phyloP scores from a whole-genome alignment of 2,797 vertebrate species.

The Diglossa cyanea region DNA sequence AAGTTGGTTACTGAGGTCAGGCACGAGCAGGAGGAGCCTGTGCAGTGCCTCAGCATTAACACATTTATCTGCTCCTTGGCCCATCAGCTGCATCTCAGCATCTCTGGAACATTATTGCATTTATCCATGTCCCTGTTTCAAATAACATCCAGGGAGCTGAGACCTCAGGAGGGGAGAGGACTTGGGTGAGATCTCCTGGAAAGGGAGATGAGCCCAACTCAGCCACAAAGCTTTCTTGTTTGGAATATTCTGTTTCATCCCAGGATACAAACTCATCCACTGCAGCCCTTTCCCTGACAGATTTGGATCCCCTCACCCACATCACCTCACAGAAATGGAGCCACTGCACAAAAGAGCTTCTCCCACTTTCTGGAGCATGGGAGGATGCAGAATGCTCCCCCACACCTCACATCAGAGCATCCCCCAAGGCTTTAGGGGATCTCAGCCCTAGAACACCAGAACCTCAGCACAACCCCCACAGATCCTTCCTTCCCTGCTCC shows the following conservation, averaged over 20 bases:
- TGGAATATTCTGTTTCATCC: neutral
- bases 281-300: neutral
- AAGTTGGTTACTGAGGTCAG: neutral
- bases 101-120: accelerated
- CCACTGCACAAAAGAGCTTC: neutral
- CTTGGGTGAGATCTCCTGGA: neutral
- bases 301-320: neutral
- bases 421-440: accelerated
- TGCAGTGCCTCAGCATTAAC: neutral
- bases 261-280: neutral
- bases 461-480: accelerated
- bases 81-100: neutral
- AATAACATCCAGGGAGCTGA: neutral
- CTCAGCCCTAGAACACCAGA: neutral
- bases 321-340: neutral
- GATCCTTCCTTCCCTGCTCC: neutral
- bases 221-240: neutral
- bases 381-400: neutral
- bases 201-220: neutral
- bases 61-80: neutral
- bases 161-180: neutral
- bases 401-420: neutral
- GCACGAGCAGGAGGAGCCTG: neutral
- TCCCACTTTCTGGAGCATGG: neutral
- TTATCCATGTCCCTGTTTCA: neutral